Percentiles rank a stretch among this genome's conserved stretches.
These are phyloP conservation scores for Phasianus colchicus DNA, from an alignment of 2,113 vertebrate species.

Conservation along the genomic window DNA sequence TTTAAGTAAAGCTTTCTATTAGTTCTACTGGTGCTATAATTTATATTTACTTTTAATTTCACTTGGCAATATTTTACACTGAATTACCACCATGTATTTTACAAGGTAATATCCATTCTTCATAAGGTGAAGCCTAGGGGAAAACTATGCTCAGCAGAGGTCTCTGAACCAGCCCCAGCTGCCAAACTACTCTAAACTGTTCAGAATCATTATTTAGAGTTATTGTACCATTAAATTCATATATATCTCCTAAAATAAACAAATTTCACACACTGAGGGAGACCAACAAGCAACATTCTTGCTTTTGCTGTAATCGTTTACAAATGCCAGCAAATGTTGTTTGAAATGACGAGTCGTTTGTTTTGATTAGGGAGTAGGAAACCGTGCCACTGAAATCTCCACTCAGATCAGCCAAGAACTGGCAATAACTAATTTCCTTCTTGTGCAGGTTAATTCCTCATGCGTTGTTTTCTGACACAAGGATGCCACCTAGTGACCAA, in stretches of 20 bases:
- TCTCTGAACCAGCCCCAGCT: neutral
- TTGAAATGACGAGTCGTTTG: neutral
- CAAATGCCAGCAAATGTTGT: neutral
- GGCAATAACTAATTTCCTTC: neutral
- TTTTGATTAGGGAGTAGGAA: neutral
- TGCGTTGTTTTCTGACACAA: conserved; percentile 9
- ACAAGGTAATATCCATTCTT: neutral
- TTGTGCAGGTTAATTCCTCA: neutral
- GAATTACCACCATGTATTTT: neutral
- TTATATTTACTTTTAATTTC: neutral
- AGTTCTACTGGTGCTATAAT: neutral
- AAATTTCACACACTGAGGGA: neutral
- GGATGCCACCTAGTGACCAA: conserved; percentile 71
- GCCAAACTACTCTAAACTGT: neutral
- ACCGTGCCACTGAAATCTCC: neutral
- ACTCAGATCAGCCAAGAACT: neutral
- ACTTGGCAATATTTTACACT: neutral
- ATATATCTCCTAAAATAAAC: neutral
- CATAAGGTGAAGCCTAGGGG: neutral
- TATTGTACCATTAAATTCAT: neutral
- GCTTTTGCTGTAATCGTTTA: neutral
- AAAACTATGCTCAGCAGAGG: neutral
- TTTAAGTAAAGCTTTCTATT: neutral
- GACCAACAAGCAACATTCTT: neutral
- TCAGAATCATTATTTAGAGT: neutral